Conservation (phyloP, 2,888 invertebrate species). For the Fissipunctia ypsillon region DNA sequence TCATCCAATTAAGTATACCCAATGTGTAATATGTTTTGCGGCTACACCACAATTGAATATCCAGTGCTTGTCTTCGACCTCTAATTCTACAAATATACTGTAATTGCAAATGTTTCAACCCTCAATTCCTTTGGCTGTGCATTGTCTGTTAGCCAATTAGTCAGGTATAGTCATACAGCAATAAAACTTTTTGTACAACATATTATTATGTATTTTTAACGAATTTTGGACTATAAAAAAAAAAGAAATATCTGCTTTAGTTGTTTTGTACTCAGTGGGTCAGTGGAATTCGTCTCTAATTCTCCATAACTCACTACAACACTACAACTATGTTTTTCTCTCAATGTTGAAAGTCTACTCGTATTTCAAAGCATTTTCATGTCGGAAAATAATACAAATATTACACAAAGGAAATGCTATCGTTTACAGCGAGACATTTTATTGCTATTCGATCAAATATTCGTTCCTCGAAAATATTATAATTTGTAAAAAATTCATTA, state of each 20-base stretch:
- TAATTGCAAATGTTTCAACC: background rate
- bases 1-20: too few relatives aligned
- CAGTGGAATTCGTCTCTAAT: background rate
- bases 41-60: too few relatives aligned
- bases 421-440: slow-evolving; percentile 8
- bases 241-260: too few relatives aligned
- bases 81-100: background rate
- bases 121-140: background rate
- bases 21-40: background rate
- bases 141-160: background rate
- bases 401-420: slow-evolving; percentile 30
- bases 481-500: too few relatives aligned
- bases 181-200: too few relatives aligned
- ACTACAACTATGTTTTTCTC: background rate
- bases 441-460: background rate
- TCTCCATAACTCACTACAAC: too few relatives aligned
- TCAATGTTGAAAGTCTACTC: background rate
- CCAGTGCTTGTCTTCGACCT: background rate
- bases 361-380: slow-evolving; percentile 17
- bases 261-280: background rate
- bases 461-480: slow-evolving; percentile 6
- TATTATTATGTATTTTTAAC: too few relatives aligned
- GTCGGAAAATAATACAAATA: slow-evolving; percentile 24
- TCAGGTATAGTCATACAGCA: too few relatives aligned
- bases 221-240: too few relatives aligned